A percentile compares a stretch with the other conserved stretches of the same genome.
phyloP scores from a whole-genome alignment of 2,888 invertebrate genomes.

The Nezara viridula region DNA sequence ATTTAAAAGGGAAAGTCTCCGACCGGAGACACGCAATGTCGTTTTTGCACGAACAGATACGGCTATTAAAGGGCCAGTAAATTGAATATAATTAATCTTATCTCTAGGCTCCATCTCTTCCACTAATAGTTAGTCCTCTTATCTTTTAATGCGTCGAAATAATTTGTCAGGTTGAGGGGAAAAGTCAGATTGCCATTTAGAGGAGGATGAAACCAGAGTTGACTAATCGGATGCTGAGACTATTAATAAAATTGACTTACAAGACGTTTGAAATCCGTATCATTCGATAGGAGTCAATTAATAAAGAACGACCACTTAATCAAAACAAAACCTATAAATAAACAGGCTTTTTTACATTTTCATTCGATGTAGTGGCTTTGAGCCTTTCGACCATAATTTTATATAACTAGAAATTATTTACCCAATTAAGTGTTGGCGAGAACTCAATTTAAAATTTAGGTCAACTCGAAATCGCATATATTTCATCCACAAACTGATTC shows the following conservation, averaged over 20 bases:
- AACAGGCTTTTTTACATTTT: neutral
- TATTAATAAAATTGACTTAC: slow-evolving; percentile 12
- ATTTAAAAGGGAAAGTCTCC: slow-evolving; percentile 29
- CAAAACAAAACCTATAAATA: slow-evolving; percentile 1
- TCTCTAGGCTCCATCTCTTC: neutral
- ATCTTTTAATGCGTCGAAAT: slow-evolving; percentile 36
- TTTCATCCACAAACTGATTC: neutral
- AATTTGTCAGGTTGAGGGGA: slow-evolving; percentile 7
- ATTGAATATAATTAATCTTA: slow-evolving; percentile 36
- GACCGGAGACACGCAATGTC: neutral
- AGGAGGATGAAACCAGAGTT: neutral
- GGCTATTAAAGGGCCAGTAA: slow-evolving; percentile 30
- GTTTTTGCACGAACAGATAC: slow-evolving; percentile 38
- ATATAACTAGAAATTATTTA: neutral
- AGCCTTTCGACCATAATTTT: neutral
- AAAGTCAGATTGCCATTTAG: neutral
- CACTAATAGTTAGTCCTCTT: slow-evolving; percentile 1
- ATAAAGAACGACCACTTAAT: neutral
- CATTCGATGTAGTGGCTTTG: neutral
- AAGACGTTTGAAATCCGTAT: neutral
- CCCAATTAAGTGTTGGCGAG: neutral
- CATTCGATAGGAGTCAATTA: slow-evolving; percentile 10
- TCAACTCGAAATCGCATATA: neutral
- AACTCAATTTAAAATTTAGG: slow-evolving; percentile 23
- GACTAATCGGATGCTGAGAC: slow-evolving; percentile 1